Conservation (phyloP, 2,888 invertebrate genomes). For the Dryococelus australis region DNA sequence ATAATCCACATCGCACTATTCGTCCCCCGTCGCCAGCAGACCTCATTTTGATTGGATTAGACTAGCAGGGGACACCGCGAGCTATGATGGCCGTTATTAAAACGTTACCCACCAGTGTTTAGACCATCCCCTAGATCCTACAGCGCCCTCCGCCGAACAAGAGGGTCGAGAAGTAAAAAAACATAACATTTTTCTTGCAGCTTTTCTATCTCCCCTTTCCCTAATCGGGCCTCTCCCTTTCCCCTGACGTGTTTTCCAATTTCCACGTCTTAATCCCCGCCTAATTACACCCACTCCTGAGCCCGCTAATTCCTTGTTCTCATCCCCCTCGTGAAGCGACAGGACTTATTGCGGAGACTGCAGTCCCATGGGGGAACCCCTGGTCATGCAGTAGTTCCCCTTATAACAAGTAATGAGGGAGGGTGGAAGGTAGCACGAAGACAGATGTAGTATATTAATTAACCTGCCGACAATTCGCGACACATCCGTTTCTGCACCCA, state of each 20-base stretch:
- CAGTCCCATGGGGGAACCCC: background rate
- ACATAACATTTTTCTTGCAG: slow-evolving; percentile 1
- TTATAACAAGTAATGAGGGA: background rate
- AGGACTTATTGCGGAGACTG: background rate
- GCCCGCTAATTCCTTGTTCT: background rate
- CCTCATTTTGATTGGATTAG: slow-evolving; percentile 16
- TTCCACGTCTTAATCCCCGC: slow-evolving; percentile 16
- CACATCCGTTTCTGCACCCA: background rate
- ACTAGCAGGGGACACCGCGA: slow-evolving; percentile 5
- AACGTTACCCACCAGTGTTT: background rate
- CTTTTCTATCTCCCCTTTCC: background rate
- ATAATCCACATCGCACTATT: background rate
- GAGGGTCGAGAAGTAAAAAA: background rate
- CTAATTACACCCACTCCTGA: slow-evolving; percentile 8
- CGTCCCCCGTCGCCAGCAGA: background rate
- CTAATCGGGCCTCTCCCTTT: background rate
- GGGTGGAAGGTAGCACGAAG: background rate
- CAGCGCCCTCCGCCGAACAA: background rate
- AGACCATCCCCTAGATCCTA: background rate
- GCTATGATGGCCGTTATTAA: background rate
- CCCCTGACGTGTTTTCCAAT: background rate
- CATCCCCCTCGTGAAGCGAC: background rate
- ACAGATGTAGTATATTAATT: background rate
- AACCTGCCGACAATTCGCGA: background rate
- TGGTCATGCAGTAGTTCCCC: background rate